Evolutionary conservation across 2,797 vertebrate genomes (phyloP), one percentile per base, ranked within the genome.

Genomic region (Percopsis omiscomaycus): DNA sequence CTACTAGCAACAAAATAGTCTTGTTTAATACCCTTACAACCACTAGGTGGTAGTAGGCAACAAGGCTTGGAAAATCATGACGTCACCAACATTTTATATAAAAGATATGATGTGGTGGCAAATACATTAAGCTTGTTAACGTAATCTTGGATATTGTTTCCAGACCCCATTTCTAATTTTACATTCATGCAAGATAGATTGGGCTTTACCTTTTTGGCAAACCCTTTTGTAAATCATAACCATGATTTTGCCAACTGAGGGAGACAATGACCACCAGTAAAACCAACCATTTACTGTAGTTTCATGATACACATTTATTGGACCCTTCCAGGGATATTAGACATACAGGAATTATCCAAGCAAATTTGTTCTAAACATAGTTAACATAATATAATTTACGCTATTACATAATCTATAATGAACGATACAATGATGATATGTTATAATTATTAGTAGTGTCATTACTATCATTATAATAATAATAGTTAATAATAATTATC

Each of bases 11-110:
- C 22, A 22, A 22, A 22, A 22, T 22, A 22, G 22, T 22, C 22
- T 22, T n/a, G n/a, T n/a, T n/a, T 22, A 22, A 22, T 22, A 22
- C 22, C 22, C 22, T 13, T 44, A 45, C 46, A 8, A 4, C 60
- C 67, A 57, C 67, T 28, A 46, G 67, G 54, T 45, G 67, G 67
- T 1, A 32, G 28, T 42, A 57, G 55, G 42, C 1, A 29, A 49
- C 44, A 12, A 14, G 5, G 16, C 16, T 3, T 37, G 1, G 13
- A 57, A 4, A 55, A 32, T 14, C 28, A 55, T 3, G 5, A 32
- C 29, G 54, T 32, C 13, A 15, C 6, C 28, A 8, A 28, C 13
- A 9, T 32, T 37, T 2, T 10, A 14, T 5, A 28, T 16, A 22
- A 22, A 28, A 27, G 10, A 6, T 16, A 22, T 51, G 50, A 22